These are phyloP conservation scores for Folsomia manolachei DNA, from an alignment of 2,888 invertebrate species.

Conservation along the genomic window DNA sequence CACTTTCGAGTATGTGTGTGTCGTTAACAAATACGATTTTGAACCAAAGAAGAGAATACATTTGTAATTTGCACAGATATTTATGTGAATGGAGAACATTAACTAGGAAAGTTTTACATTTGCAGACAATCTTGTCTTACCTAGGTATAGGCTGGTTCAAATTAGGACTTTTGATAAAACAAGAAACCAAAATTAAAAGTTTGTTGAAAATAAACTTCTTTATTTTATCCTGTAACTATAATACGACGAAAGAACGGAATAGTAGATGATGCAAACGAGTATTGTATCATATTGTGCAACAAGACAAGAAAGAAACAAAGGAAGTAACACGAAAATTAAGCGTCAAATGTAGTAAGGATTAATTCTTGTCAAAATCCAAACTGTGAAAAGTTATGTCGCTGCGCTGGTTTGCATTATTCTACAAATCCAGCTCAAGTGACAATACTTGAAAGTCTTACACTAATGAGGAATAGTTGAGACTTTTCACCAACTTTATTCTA, in stretches of 20 bases:
- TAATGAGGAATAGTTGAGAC: not conserved
- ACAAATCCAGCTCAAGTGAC: not conserved
- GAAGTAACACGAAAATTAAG: not conserved
- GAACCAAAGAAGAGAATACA: too few relatives aligned
- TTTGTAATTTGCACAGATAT: slow-evolving; percentile 37
- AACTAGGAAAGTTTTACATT: too few relatives aligned
- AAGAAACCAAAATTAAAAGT: too few relatives aligned
- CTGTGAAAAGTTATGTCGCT: not conserved
- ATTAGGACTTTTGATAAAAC: too few relatives aligned
- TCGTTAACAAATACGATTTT: slow-evolving; percentile 26
- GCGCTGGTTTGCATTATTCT: not conserved
- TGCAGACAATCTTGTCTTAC: too few relatives aligned
- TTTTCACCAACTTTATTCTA: not conserved
- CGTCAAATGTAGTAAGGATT: not conserved
- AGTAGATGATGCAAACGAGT: too few relatives aligned
- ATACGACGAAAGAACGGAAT: too few relatives aligned
- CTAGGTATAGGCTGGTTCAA: too few relatives aligned
- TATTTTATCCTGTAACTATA: too few relatives aligned
- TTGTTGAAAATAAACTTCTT: too few relatives aligned
- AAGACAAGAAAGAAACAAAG: too few relatives aligned
- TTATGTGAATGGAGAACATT: too few relatives aligned
- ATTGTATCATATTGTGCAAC: not conserved
- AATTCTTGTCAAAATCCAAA: not conserved
- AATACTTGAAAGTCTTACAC: not conserved
- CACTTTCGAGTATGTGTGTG: slow-evolving; percentile 15